A percentile compares a stretch with the other conserved stretches of the same genome.
Conservation (phyloP, 2,888 invertebrate genomes). For the Mythimna albipuncta region DNA sequence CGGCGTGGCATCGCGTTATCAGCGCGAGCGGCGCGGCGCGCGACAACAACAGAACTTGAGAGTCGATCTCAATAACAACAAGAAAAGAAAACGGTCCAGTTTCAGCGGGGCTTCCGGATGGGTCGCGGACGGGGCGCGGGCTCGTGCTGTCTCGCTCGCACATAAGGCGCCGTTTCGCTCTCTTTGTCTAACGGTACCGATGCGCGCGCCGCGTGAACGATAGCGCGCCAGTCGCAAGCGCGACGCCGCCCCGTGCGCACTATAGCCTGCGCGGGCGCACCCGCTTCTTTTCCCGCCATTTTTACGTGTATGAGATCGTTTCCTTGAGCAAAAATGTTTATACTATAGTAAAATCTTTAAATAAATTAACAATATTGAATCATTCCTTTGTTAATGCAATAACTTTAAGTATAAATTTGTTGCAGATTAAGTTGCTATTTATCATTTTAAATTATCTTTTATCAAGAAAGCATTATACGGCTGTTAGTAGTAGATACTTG, state of each 20-base stretch:
- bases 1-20: constrained; percentile 90
- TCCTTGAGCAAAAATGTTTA: constrained; percentile 15
- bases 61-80: constrained; percentile 90
- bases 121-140: constrained; percentile 86
- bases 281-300: constrained; percentile 72
- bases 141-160: constrained; percentile 78
- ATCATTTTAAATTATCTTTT: constrained; percentile 42
- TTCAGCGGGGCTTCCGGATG: constrained; percentile 91
- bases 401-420: neutral
- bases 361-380: constrained; percentile 2
- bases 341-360: neutral
- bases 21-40: constrained; percentile 88
- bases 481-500: constrained; percentile 5
- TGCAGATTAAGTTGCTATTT: constrained; percentile 20
- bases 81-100: constrained; percentile 91
- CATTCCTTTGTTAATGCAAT: neutral
- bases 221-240: constrained; percentile 86
- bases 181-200: constrained; percentile 88
- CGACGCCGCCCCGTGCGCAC: constrained; percentile 80
- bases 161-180: constrained; percentile 76
- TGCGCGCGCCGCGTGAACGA: constrained; percentile 81
- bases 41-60: constrained; percentile 91
- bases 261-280: constrained; percentile 48
- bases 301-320: constrained; percentile 77
- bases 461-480: constrained; percentile 30